A percentile compares a stretch with the other conserved stretches of the same genome.
Conservation (phyloP, 2,888 invertebrate genomes). For the Yponomeuta sedellus region DNA sequence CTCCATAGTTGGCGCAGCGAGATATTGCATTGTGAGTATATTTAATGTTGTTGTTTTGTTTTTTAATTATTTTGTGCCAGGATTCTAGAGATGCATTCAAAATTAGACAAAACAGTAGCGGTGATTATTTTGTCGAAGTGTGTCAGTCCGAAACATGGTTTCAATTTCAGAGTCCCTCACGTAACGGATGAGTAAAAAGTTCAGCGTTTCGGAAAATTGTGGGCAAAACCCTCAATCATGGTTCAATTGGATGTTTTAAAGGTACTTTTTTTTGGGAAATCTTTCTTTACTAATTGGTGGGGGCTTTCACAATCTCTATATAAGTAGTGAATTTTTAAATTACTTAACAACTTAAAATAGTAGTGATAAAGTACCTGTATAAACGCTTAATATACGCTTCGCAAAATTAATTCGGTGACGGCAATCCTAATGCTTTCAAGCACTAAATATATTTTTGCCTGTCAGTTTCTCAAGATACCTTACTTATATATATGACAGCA, state of each 20-base stretch:
- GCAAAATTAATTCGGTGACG: constrained; percentile 29
- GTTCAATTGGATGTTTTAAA: constrained; percentile 67
- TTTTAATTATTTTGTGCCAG: neutral
- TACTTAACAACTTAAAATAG: constrained; percentile 16
- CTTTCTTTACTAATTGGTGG: neutral
- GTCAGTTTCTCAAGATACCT: neutral
- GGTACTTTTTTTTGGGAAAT: constrained; percentile 38
- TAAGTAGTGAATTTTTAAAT: constrained; percentile 29
- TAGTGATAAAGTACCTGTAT: neutral
- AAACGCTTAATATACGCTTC: constrained; percentile 36
- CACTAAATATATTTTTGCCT: constrained; percentile 9
- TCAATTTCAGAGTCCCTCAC: constrained; percentile 67
- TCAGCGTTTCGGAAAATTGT: constrained; percentile 52
- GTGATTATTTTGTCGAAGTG: constrained; percentile 22
- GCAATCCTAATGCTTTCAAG: constrained; percentile 7
- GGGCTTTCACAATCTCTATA: constrained; percentile 19
- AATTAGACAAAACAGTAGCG: neutral
- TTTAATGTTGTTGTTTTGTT: constrained; percentile 6
- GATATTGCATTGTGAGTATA: constrained; percentile 73
- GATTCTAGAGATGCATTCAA: neutral
- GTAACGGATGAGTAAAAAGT: constrained; percentile 49
- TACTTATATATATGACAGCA: constrained; percentile 9
- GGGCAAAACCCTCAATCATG: constrained; percentile 52
- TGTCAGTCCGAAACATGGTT: constrained; percentile 55
- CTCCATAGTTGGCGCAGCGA: constrained; percentile 70